phyloP scores from a whole-genome alignment of 2,797 vertebrate species.

The Danio tinwini region DNA sequence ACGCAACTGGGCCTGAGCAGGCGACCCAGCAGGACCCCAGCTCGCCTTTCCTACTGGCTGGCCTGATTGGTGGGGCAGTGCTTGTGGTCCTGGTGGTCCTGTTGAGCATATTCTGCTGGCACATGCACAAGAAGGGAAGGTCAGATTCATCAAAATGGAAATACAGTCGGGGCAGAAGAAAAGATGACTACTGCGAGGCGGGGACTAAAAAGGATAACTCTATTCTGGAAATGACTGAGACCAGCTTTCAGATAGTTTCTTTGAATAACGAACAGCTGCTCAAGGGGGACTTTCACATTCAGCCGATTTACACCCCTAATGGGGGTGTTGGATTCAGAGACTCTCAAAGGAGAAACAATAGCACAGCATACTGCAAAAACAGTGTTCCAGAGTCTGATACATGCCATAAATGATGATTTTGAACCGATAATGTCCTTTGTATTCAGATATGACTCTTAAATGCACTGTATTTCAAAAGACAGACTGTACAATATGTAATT shows the following conservation, averaged over 20 bases:
- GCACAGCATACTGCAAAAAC: conserved; percentile 90
- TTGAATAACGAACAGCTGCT: conserved; percentile 98
- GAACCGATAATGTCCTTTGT: conserved; percentile 66
- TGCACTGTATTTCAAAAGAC: conserved; percentile 70
- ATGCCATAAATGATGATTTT: conserved; percentile 87
- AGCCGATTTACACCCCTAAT: conserved; percentile 95
- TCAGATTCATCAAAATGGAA: conserved; percentile 92
- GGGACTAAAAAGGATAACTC: conserved; percentile 98
- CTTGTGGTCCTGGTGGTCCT: conserved; percentile 87
- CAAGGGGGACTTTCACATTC: conserved; percentile 95
- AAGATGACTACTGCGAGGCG: conserved; percentile 94
- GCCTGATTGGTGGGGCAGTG: conserved; percentile 90
- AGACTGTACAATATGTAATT: conserved; percentile 88
- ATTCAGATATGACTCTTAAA: conserved; percentile 58
- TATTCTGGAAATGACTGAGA: conserved; percentile 98
- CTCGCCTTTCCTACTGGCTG: conserved; percentile 86
- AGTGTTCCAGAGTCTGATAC: conserved; percentile 89
- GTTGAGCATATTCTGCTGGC: conserved; percentile 87
- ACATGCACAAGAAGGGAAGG: conserved; percentile 90
- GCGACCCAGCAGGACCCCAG: conserved; percentile 85
- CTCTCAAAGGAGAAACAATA: conserved; percentile 89
- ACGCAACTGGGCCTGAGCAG: conserved; percentile 86
- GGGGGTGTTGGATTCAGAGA: conserved; percentile 90
- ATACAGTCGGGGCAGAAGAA: conserved; percentile 91
- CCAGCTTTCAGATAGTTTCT: conserved; percentile 95